Percentiles rank a stretch among this genome's conserved stretches.
Conservation (phyloP, 1,140 invertebrate genomes). For the Cyphomyrmex costatus region DNA sequence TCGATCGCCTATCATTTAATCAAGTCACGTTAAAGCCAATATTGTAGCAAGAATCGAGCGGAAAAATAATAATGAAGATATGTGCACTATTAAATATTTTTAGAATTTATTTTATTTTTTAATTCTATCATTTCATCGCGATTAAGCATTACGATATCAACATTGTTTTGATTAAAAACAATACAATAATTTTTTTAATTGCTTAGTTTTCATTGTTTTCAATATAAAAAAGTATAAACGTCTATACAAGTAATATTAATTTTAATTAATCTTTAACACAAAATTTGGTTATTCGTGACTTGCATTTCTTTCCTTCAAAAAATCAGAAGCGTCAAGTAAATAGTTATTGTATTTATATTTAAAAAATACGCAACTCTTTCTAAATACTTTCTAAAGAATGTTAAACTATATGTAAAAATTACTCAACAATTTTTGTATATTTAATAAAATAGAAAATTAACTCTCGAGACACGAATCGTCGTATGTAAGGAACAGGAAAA, state of each 20-base stretch:
- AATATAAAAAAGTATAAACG: neutral
- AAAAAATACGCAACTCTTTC: no score
- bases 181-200: neutral
- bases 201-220: neutral
- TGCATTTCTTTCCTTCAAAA: no score
- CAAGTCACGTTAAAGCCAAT: neutral
- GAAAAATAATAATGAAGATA: constrained; percentile 7
- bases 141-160: neutral
- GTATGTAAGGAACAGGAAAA: no score
- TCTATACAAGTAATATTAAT: neutral
- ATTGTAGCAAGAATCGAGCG: neutral
- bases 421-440: no score
- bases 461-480: no score
- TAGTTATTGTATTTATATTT: no score
- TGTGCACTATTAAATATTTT: neutral
- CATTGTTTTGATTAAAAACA: neutral
- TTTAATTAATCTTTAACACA: constrained; percentile 2
- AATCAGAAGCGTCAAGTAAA: no score
- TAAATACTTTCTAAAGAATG: no score
- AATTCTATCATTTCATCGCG: neutral
- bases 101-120: neutral
- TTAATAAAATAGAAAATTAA: no score
- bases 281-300: no score
- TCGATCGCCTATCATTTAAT: constrained; percentile 92
- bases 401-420: no score